These are phyloP conservation scores for Latrodectus hesperus DNA, from an alignment of 2,888 invertebrate species.

Conservation along the genomic window DNA sequence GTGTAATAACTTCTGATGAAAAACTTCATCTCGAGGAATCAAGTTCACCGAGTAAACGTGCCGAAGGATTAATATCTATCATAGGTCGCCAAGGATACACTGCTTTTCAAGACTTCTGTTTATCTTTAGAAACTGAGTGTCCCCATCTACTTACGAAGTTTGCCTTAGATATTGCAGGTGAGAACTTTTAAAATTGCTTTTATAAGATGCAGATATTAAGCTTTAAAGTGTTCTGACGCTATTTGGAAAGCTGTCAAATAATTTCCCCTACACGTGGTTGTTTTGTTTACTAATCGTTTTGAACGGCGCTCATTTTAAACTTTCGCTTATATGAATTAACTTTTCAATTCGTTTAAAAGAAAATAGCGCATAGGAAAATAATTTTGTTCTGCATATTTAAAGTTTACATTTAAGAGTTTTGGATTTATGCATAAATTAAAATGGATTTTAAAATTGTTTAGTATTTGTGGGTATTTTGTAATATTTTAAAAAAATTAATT, in stretches of 20 bases:
- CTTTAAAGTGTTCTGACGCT: neutral
- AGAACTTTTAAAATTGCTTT: conserved; percentile 11
- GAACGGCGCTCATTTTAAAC: neutral
- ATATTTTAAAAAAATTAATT: too few species aligned
- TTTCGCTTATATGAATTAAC: too few species aligned
- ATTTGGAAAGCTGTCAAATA: neutral
- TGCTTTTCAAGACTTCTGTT: conserved; percentile 74
- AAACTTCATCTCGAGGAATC: conserved; percentile 72
- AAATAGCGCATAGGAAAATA: too few species aligned
- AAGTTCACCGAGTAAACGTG: conserved; percentile 71
- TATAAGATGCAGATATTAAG: neutral
- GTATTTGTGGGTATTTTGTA: too few species aligned
- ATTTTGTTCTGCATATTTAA: too few species aligned
- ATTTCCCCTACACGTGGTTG: conserved; percentile 28
- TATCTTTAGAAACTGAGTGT: conserved; percentile 73
- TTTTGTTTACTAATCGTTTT: conserved; percentile 21
- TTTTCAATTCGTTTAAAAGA: too few species aligned
- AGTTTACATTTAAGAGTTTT: too few species aligned
- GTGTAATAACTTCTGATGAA: conserved; percentile 72
- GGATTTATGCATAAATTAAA: too few species aligned
- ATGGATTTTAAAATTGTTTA: too few species aligned
- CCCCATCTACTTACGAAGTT: conserved; percentile 71
- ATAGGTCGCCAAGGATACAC: conserved; percentile 73
- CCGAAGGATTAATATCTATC: conserved; percentile 73
- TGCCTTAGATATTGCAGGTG: conserved; percentile 63